Percentiles rank a stretch among this genome's conserved stretches.
Evolutionary conservation across 2,888 invertebrate species (phyloP).

Genomic region (Stenoptilia bipunctidactyla): DNA sequence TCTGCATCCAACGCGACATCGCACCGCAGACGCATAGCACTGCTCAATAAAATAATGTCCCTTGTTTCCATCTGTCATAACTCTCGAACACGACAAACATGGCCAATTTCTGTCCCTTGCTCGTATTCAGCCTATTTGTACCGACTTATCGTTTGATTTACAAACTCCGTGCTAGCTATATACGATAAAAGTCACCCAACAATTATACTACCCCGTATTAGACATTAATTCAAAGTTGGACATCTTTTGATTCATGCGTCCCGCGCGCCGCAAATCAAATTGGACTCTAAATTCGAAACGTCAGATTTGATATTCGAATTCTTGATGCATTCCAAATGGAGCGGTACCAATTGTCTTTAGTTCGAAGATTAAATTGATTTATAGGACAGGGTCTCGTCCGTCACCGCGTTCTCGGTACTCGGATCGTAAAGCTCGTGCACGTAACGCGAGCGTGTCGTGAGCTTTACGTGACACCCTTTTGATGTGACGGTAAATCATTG

Average conservation of each 20-base stretch:
- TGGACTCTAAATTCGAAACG: neutral
- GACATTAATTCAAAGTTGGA: conserved; percentile 27
- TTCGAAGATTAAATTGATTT: conserved; percentile 60
- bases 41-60: no score
- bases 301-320: neutral
- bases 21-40: no score
- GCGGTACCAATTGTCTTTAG: conserved; percentile 51
- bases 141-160: conserved; percentile 41
- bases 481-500: conserved; percentile 46
- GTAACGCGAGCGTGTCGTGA: conserved; percentile 19
- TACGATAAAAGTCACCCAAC: conserved; percentile 43
- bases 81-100: no score
- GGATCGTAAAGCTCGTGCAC: conserved; percentile 39
- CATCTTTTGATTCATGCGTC: conserved; percentile 46
- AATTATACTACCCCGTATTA: conserved; percentile 51
- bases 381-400: conserved; percentile 46
- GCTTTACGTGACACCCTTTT: conserved; percentile 37
- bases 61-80: no score
- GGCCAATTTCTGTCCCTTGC: no score
- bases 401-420: conserved; percentile 43
- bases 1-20: no score
- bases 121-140: conserved; percentile 32
- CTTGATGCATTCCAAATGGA: neutral
- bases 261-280: conserved; percentile 5
- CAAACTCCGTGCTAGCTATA: conserved; percentile 27